Conservation (phyloP, 2,113 vertebrate genomes). For the Syngnathus floridae region DNA sequence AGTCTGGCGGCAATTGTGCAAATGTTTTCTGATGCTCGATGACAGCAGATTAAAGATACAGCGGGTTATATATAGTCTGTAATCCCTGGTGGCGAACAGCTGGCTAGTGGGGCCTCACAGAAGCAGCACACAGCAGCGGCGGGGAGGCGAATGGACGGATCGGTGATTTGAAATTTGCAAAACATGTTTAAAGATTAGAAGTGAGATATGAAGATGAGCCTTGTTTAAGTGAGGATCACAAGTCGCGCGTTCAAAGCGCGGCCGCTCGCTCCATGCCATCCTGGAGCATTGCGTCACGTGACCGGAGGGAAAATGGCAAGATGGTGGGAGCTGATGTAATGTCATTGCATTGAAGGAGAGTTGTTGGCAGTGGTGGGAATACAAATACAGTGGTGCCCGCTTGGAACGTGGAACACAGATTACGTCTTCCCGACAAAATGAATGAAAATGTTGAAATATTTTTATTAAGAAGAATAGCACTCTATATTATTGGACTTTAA, state of each 20-base stretch:
- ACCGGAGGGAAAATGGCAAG: neutral
- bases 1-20: conserved; percentile 22
- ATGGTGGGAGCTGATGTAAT: neutral
- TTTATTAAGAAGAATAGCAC: no score
- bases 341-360: neutral
- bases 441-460: no score
- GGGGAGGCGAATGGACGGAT: conserved; percentile 12
- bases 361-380: neutral
- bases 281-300: neutral
- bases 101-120: conserved; percentile 7
- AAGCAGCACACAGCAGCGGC: conserved; percentile 21
- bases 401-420: no score
- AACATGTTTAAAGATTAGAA: conserved; percentile 33
- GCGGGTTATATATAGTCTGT: conserved; percentile 55
- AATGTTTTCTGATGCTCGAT: conserved; percentile 41
- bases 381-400: neutral
- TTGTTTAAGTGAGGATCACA: neutral
- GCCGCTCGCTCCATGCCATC: no score
- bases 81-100: conserved; percentile 42
- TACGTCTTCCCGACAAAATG: no score
- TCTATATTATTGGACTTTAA: no score
- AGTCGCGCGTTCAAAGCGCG: no score
- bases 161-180: conserved; percentile 19
- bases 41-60: conserved; percentile 60
- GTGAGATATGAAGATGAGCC: neutral